Evolutionary conservation across 2,888 invertebrate genomes (phyloP).

Genomic region (Athalia rosae): DNA sequence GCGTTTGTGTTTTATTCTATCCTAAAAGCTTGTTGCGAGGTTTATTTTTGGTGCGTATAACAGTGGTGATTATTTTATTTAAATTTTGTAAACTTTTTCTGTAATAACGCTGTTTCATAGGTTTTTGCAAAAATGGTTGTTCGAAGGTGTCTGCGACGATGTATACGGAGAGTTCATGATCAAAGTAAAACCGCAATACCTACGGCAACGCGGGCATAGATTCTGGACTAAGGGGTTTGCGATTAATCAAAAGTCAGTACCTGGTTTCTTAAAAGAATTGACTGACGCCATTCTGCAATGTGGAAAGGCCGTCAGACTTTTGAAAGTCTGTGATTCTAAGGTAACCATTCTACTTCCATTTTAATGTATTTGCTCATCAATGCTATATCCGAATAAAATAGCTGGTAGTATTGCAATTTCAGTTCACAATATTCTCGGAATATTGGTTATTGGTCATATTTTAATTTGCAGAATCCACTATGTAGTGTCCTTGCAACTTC

Average conservation of each 20-base stretch:
- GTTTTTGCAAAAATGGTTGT: conserved; percentile 88
- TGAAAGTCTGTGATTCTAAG: conserved; percentile 82
- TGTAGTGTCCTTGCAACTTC: conserved; percentile 75
- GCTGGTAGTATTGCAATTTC: too few relatives aligned
- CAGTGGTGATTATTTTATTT: not conserved
- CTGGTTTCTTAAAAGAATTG: conserved; percentile 81
- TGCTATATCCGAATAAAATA: too few relatives aligned
- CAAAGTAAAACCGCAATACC: conserved; percentile 80
- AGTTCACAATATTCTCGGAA: too few relatives aligned
- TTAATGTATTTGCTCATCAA: too few relatives aligned
- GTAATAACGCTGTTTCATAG: conserved; percentile 64
- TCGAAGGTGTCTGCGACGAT: conserved; percentile 89
- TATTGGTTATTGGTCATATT: not conserved
- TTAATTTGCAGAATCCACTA: conserved; percentile 74
- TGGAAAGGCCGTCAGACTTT: conserved; percentile 83
- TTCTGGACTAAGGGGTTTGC: conserved; percentile 83
- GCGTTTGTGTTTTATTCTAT: conserved; percentile 77
- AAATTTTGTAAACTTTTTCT: too few relatives aligned
- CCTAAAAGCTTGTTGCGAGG: conserved; percentile 76
- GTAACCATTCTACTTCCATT: conserved; percentile 70
- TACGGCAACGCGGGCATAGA: conserved; percentile 78
- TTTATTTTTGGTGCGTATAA: conserved; percentile 77
- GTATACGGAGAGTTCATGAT: conserved; percentile 91
- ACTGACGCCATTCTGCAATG: conserved; percentile 82
- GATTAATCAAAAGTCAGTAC: conserved; percentile 75